Conservation (phyloP, 1,140 invertebrate species). For the Aphaenogaster floridana region DNA sequence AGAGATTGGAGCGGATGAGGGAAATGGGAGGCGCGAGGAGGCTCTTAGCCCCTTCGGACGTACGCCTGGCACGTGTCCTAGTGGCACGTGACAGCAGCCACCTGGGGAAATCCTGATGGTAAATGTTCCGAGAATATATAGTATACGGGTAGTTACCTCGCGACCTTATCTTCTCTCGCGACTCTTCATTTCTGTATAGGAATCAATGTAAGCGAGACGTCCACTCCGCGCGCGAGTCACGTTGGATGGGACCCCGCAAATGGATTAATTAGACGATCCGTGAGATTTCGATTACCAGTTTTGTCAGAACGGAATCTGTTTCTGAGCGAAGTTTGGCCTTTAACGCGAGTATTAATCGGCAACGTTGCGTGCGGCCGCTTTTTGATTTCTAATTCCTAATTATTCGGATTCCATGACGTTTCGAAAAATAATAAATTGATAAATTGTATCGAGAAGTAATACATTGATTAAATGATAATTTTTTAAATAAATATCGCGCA, state of each 20-base stretch:
- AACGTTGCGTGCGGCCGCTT: neutral
- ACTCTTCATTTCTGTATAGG: constrained; percentile 32
- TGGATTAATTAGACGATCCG: constrained; percentile 11
- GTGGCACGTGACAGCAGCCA: constrained; percentile 73
- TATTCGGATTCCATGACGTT: neutral
- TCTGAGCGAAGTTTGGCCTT: neutral
- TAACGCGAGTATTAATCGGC: neutral
- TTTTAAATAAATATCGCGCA: neutral
- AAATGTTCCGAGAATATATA: constrained; percentile 69
- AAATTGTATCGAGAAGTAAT: neutral
- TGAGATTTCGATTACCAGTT: neutral
- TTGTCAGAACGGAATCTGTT: neutral
- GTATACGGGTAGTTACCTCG: constrained; percentile 68
- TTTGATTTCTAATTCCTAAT: neutral
- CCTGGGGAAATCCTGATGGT: constrained; percentile 72
- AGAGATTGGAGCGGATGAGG: constrained; percentile 64
- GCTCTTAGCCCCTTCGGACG: constrained; percentile 64
- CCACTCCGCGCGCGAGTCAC: neutral
- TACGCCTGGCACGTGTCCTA: constrained; percentile 70
- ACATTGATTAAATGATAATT: neutral
- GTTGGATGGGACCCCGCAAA: neutral
- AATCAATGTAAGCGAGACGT: constrained; percentile 30
- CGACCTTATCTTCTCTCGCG: constrained; percentile 57
- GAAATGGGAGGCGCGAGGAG: constrained; percentile 32
- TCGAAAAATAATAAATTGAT: neutral